Percentiles rank a stretch among this genome's conserved stretches.
Evolutionary conservation across 2,113 vertebrate species (phyloP).

Genomic region (human (Homo sapiens)): DNA sequence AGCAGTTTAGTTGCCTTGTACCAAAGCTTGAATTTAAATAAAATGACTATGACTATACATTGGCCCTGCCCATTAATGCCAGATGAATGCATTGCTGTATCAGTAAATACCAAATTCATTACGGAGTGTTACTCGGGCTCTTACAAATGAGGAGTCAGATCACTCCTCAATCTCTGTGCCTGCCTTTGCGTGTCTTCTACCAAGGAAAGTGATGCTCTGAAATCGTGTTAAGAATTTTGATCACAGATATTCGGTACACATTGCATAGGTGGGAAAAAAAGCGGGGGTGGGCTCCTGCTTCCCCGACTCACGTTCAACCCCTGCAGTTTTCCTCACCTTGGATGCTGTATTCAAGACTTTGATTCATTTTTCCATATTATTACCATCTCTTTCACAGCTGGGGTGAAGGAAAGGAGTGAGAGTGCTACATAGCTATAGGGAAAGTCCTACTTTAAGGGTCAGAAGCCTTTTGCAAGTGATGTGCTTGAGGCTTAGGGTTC

Average conservation of each 20-base stretch:
- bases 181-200: slow-evolving; percentile 60
- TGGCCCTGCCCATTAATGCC: slow-evolving; percentile 55
- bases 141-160: slow-evolving; percentile 58
- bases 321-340: slow-evolving; percentile 75
- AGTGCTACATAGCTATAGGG: slow-evolving; percentile 61
- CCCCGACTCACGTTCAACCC: slow-evolving; percentile 47
- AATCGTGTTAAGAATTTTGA: slow-evolving; percentile 71
- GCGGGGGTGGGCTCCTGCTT: neutral
- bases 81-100: slow-evolving; percentile 45
- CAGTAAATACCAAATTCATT: slow-evolving; percentile 69
- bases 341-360: slow-evolving; percentile 70
- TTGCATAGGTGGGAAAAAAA: neutral
- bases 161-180: neutral
- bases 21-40: slow-evolving; percentile 68
- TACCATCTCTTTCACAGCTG: slow-evolving; percentile 74
- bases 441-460: slow-evolving; percentile 66
- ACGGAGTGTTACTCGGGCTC: slow-evolving; percentile 33
- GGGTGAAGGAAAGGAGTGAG: slow-evolving; percentile 61
- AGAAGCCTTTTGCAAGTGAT: slow-evolving; percentile 62
- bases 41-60: slow-evolving; percentile 60
- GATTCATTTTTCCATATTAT: slow-evolving; percentile 73
- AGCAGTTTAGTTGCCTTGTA: slow-evolving; percentile 53
- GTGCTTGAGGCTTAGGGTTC: slow-evolving; percentile 17
- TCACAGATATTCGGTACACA: slow-evolving; percentile 21
- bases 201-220: slow-evolving; percentile 65